A percentile compares a stretch with the other conserved stretches of the same genome.
Conservation (phyloP, 2,797 vertebrate species). For the Rhynchonycteris naso region DNA sequence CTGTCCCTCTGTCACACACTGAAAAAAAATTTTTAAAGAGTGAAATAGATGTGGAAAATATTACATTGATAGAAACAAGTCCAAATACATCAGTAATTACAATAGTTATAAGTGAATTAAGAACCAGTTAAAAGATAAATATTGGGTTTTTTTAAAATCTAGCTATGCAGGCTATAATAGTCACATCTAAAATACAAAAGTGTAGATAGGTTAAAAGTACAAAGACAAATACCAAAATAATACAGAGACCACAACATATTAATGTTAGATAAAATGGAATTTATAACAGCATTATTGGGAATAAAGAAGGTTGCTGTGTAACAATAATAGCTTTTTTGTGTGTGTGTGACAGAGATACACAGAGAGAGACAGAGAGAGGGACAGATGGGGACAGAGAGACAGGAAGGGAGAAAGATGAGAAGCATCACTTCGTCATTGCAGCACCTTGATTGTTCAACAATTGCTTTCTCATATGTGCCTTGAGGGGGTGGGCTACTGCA, state of each 20-base stretch:
- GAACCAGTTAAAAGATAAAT: background rate
- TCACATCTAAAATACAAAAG: background rate
- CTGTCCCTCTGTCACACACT: too few relatives aligned
- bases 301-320: background rate
- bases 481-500: too few relatives aligned
- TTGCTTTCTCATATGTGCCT: too few relatives aligned
- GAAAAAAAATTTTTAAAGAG: too few relatives aligned
- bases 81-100: background rate
- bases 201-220: background rate
- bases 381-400: too few relatives aligned
- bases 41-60: background rate
- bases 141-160: background rate
- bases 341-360: too few relatives aligned
- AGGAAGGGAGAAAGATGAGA: too few relatives aligned
- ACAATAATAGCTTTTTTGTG: background rate
- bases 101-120: slow-evolving; percentile 36
- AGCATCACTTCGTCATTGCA: too few relatives aligned
- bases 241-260: background rate
- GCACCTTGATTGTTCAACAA: too few relatives aligned
- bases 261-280: background rate
- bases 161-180: background rate
- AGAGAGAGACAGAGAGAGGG: too few relatives aligned
- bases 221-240: slow-evolving; percentile 24
- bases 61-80: background rate
- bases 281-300: background rate